Conservation (phyloP, 2,113 vertebrate genomes). For the Cheirogaleus medius region DNA sequence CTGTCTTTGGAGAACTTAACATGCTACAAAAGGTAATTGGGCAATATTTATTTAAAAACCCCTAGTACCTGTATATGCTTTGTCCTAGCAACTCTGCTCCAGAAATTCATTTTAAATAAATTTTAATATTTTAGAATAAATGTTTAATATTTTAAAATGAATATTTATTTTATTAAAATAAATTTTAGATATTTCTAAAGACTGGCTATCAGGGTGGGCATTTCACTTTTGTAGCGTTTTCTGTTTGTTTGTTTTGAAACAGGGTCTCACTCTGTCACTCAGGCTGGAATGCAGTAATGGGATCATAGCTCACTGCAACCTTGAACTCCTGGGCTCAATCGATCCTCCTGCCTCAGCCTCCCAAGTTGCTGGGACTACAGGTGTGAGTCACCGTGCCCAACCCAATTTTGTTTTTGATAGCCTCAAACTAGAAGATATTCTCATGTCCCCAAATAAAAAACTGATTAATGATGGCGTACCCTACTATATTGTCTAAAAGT, state of each 20-base stretch:
- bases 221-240: background rate
- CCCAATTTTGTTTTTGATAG: background rate
- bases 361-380: too few relatives aligned
- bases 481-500: background rate
- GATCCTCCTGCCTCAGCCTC: too few relatives aligned
- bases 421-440: background rate
- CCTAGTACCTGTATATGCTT: background rate
- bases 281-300: too few relatives aligned
- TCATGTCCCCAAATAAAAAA: background rate
- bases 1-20: background rate
- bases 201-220: background rate
- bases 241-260: too few relatives aligned
- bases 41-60: background rate
- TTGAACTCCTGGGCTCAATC: too few relatives aligned
- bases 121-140: too few relatives aligned
- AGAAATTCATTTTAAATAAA: background rate
- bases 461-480: background rate
- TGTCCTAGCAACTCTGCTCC: background rate
- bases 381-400: too few relatives aligned
- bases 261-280: too few relatives aligned
- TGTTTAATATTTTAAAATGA: too few relatives aligned
- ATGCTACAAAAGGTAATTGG: background rate
- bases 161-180: too few relatives aligned
- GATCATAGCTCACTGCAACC: too few relatives aligned
- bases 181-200: background rate